Base-by-base conservation (phyloP, 2,113 vertebrate genomes). In the Silurus asotus region DNA sequence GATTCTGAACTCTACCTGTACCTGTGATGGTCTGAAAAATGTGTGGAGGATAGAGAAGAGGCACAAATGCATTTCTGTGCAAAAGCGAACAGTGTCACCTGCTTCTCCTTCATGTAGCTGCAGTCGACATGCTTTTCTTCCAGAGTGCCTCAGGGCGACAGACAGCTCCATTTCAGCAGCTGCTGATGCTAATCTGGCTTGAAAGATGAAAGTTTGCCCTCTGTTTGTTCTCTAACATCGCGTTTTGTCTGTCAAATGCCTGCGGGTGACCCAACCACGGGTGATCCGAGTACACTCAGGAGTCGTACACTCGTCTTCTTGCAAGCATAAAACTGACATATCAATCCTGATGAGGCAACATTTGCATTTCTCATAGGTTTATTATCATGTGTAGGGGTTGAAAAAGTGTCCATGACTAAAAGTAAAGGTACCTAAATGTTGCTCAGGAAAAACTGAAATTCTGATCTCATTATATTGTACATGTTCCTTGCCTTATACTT, bases 161-260 rank as follows among this genome's bases (percentile, higher is more conserved):
- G 79, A 86, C 81, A 82, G 88, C 86, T 88, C 81, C 88, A 74
- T 89, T 83, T 87, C 87, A 87, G 81, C 45, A 28, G 13, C 80
- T 28, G 8, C 79, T 88, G 88, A 87, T 88, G 80, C 64, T 89
- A 85, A 90, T 84, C 84, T 28, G 81, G 82, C 62, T 56, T 88
- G 89, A 90, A 90, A 88, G 89, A 90, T 90, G 86, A 89, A 89
- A 86, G 89, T 88, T 90, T 84, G 81, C 89, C 81, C 86, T 74
- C 82, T 89, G 81, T 89, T 89, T 88, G 88, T 89, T 88, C 77
- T 90, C 86, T 84, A 90, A 90, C 88, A 64, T 70, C 58, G 67
- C 80, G 74, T 81, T 89, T 88, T 90, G 88, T 90, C 88, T 20
- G 23, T 88, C 86, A 89, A 74, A 87, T 87, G 89, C 86, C 89